Evolutionary conservation across 2,888 invertebrate species (phyloP), one percentile per base, ranked within the genome.

Genomic region (Dastarcus helophoroides): DNA sequence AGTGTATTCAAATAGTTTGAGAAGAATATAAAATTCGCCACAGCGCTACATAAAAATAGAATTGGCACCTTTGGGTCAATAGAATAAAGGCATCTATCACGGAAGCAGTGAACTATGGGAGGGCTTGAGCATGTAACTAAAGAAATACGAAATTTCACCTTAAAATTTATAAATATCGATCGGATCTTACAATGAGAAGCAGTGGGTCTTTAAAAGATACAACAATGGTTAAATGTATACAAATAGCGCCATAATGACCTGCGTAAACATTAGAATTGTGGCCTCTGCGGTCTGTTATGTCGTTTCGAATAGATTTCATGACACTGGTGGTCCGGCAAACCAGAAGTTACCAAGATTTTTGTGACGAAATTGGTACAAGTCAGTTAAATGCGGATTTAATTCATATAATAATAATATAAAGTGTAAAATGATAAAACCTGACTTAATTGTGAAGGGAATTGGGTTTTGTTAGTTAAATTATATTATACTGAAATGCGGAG

Each of bases 231-330:
- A 42, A 46, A 45, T 56, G 56, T 57, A 54, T 57, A 58, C 56
- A 56, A 56, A 58, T 57, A 57, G 54, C 51, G 50, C 49, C 50
- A 54, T 58, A 58, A 58, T 57, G 53, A 58, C 53, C 46, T 50
- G 47, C 46, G 54, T 54, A 56, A 56, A 56, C 56, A 56, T 43
- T 50, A 50, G 42, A 48, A 50, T 51, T 53, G 53, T 46, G 54
- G 53, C 46, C 43, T 43, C 46, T 48, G 51, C 44, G 51, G 53
- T 48, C 44, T 50, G 40, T 40, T 48, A 49, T 49, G 47, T 51
- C 46, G 15, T 8, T 14, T 39, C 29, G 36, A 29, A 29, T 33
- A 21, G 14, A n/a, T n/a, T n/a, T n/a, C n/a, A n/a, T n/a, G n/a
- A n/a, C n/a, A n/a, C n/a, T n/a, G n/a, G n/a, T n/a, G n/a, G n/a